Conservation (phyloP, 2,113 vertebrate genomes). For the Charadrius vociferus region DNA sequence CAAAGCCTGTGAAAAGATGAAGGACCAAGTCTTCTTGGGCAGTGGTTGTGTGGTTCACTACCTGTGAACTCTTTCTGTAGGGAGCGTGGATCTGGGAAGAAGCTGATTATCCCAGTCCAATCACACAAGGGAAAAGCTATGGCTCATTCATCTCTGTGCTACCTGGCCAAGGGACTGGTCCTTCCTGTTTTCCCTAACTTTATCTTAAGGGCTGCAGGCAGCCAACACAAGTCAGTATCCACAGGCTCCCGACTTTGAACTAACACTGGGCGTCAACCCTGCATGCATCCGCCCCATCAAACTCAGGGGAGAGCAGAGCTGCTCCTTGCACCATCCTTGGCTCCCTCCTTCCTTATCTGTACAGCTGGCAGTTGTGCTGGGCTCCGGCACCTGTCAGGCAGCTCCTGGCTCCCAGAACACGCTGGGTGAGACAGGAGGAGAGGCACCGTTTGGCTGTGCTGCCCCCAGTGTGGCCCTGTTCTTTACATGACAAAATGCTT, state of each 20-base stretch:
- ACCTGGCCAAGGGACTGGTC: background rate
- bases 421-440: background rate
- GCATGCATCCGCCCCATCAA: fast-evolving
- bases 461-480: background rate
- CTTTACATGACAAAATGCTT: background rate
- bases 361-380: background rate
- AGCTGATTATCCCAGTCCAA: background rate
- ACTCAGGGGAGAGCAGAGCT: background rate
- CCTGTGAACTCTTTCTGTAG: background rate
- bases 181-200: background rate
- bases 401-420: background rate
- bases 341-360: background rate
- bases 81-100: background rate
- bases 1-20: background rate
- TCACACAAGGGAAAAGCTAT: background rate
- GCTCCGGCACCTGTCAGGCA: background rate
- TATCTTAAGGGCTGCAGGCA: background rate
- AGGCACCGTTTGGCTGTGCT: background rate
- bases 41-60: background rate
- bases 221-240: background rate
- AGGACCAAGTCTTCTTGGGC: background rate
- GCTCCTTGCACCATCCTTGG: background rate
- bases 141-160: slow-evolving; percentile 34
- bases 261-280: background rate
- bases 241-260: background rate